phyloP scores from a whole-genome alignment of 2,113 vertebrate genomes.

The Corydoras sp. region DNA sequence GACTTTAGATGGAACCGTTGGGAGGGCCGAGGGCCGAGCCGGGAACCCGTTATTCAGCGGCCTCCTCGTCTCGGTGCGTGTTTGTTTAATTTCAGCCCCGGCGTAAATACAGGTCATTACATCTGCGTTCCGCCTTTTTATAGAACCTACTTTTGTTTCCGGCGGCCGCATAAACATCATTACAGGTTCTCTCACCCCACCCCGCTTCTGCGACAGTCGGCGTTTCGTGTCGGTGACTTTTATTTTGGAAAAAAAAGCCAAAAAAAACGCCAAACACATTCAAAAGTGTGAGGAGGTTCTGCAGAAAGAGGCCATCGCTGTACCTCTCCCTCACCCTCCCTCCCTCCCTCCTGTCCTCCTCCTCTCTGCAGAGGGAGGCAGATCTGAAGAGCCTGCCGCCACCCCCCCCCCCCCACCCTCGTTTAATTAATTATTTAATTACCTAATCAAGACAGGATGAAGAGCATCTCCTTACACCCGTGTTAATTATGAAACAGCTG shows the following conservation, averaged over 20 bases:
- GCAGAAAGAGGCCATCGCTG: slow-evolving; percentile 16
- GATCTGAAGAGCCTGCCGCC: slow-evolving; percentile 65
- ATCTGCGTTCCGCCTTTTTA: slow-evolving; percentile 49
- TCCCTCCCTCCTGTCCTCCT: slow-evolving; percentile 27
- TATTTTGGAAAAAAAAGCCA: slow-evolving; percentile 17
- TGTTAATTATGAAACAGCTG: slow-evolving; percentile 75
- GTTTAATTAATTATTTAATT: slow-evolving; percentile 77
- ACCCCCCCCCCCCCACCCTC: slow-evolving; percentile 59
- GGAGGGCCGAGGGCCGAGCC: not conserved
- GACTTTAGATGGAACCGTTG: slow-evolving; percentile 23
- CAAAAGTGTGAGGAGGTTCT: not conserved
- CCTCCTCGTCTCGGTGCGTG: slow-evolving; percentile 49
- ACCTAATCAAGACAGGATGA: slow-evolving; percentile 64
- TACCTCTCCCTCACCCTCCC: not conserved
- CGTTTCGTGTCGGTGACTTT: slow-evolving; percentile 22
- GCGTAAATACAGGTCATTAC: slow-evolving; percentile 59
- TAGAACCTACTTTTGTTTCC: slow-evolving; percentile 50
- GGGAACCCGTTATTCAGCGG: slow-evolving; percentile 45
- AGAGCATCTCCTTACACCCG: slow-evolving; percentile 65
- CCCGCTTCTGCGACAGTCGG: slow-evolving; percentile 18
- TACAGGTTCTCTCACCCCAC: slow-evolving; percentile 30
- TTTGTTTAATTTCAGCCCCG: slow-evolving; percentile 62
- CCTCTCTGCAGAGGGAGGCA: slow-evolving; percentile 56
- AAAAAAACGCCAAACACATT: not conserved
- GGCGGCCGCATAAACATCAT: slow-evolving; percentile 45